phyloP scores from a whole-genome alignment of 2,888 invertebrate species.

The Gymnocheta viridis region DNA sequence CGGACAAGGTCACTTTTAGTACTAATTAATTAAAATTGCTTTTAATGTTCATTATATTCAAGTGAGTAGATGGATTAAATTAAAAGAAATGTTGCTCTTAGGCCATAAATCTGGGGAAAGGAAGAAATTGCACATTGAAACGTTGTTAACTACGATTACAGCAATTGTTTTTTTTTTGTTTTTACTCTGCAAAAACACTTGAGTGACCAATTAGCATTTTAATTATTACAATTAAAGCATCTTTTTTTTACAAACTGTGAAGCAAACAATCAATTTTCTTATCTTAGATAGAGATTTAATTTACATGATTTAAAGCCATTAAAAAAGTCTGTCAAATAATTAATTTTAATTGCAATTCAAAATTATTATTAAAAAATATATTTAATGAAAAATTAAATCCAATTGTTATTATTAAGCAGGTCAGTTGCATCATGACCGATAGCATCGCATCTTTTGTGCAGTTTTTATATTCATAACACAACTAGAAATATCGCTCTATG shows the following conservation, averaged over 20 bases:
- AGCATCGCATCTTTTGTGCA: no score
- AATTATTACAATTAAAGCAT: conserved; percentile 18
- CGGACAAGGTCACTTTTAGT: conserved; percentile 55
- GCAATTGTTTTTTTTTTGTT: no score
- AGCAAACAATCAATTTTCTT: not conserved
- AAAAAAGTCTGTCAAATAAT: no score
- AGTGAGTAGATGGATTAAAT: not conserved
- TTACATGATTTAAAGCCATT: not conserved
- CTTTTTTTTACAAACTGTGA: not conserved
- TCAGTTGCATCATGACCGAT: no score
- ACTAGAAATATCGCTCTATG: no score
- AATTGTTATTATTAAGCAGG: no score
- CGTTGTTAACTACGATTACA: no score
- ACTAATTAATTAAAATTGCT: conserved; percentile 43
- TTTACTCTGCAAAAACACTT: not conserved
- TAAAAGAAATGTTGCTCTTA: no score
- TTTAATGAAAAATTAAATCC: no score
- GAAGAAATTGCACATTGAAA: not conserved
- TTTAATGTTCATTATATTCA: conserved; percentile 22
- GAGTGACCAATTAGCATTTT: conserved; percentile 6
- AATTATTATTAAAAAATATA: not conserved
- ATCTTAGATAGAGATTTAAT: not conserved
- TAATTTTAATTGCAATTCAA: not conserved
- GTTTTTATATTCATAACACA: no score
- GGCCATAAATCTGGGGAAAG: not conserved